Evolutionary conservation across 37 sponge, comb jelly and placozoan genomes (phyloP), one percentile per base, ranked within the genome.

Genomic region (Agelas oroides): DNA sequence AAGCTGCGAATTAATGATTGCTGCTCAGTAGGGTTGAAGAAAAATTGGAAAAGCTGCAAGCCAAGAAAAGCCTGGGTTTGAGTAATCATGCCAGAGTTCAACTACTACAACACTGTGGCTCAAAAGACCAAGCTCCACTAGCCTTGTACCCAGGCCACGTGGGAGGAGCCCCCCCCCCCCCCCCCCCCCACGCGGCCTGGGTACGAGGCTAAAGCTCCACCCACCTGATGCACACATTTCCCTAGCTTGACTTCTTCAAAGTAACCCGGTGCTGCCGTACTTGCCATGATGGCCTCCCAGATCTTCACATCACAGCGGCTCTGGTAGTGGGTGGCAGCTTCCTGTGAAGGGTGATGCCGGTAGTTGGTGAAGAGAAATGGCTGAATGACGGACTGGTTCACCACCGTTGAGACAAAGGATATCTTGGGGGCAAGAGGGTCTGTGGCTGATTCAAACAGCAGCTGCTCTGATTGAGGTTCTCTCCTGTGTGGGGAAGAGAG

Each of bases 191-290:
- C n/a, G n/a, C 8, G 46, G 8, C 46, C 46, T 46, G 46, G 46
- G 46, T n/a, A 46, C 46, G 46, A 46, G 46, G 46, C 46, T 8
- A 46, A 82, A 59, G 62, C 53, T 18, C 20, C 2, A 1, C 71
- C 37, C 6, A 94, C 95, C 83, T 88, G 81, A 53, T 81, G 75
- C 11, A 88, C 80, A 82, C 75, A 73, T 0, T 46, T 37, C 11
- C 76, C 93, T 0, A 95, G 34, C 41, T 82, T 81, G 40, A 88
- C 81, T 56, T 95, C 95, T 71, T 93, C 88, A 84, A 93, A 88
- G 76, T 91, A 90, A 12, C 94, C 97, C 31, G 97, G 97, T 55
- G 97, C 97, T 30, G 97, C 97, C 37, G 95, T 91, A 74, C 94
- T 91, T 0, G 95, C 94, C 69, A 86, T 77, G 34, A 96, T 71